Conservation (phyloP, 2,113 vertebrate genomes). For the Cinclus cinclus region DNA sequence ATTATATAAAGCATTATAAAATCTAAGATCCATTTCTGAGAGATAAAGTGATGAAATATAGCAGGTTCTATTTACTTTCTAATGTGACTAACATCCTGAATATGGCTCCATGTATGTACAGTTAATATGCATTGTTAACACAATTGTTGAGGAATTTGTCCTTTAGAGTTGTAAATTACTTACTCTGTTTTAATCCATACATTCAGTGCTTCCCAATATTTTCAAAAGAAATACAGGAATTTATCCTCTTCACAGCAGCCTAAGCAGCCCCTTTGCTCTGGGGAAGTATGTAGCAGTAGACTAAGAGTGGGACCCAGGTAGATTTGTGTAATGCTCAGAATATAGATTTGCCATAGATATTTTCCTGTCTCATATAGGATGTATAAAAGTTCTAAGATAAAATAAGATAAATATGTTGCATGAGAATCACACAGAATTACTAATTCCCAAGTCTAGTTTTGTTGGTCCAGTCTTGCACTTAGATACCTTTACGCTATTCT, state of each 20-base stretch:
- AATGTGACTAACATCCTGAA: not conserved
- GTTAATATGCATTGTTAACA: not conserved
- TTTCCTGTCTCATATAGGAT: not conserved
- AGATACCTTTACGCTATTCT: not conserved
- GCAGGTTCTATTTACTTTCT: not conserved
- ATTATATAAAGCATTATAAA: not conserved
- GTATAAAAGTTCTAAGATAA: not conserved
- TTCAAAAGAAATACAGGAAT: not conserved
- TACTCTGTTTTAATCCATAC: not conserved
- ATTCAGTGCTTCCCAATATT: not conserved
- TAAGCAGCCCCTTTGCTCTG: not conserved
- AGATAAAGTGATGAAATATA: not conserved
- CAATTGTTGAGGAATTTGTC: not conserved
- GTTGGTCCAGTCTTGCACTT: not conserved
- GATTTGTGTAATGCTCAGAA: not conserved
- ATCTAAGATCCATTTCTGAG: not conserved
- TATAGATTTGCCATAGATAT: not conserved
- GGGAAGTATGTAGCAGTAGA: not conserved
- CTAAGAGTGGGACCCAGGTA: not conserved
- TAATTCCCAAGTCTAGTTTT: not conserved
- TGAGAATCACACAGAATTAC: not conserved
- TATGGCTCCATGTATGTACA: not conserved
- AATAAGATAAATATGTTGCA: not conserved
- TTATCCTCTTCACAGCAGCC: not conserved
- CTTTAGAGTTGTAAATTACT: not conserved